These are phyloP conservation scores for Drosophila merina DNA, from an alignment of 2,888 invertebrate species.

Conservation along the genomic window DNA sequence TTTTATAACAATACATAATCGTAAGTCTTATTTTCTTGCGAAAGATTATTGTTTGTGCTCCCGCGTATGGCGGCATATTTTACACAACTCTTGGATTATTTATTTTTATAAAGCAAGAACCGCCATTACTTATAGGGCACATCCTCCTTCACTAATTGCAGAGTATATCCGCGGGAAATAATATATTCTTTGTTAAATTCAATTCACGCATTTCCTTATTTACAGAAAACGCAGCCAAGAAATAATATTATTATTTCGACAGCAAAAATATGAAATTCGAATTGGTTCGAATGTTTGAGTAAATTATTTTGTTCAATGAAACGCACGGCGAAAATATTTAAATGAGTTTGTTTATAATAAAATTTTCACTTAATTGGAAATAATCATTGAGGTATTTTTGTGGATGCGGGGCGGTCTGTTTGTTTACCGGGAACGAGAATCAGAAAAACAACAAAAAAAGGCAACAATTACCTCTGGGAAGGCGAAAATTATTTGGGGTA, in stretches of 20 bases:
- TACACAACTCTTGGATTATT: slow-evolving; percentile 43
- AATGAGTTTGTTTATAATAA: slow-evolving; percentile 78
- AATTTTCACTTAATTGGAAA: slow-evolving; percentile 80
- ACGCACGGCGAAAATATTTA: slow-evolving; percentile 70
- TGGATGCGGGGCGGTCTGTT: slow-evolving; percentile 27
- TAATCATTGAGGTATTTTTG: slow-evolving; percentile 67
- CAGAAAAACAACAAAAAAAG: slow-evolving; percentile 32
- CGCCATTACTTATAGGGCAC: slow-evolving; percentile 24
- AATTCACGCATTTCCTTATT: slow-evolving; percentile 68
- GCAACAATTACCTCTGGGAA: slow-evolving; percentile 14
- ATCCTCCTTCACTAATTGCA: slow-evolving; percentile 54
- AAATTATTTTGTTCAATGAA: slow-evolving; percentile 71
- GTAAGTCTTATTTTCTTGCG: slow-evolving; percentile 5
- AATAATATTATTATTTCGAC: slow-evolving; percentile 36
- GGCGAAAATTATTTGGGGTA: slow-evolving; percentile 74
- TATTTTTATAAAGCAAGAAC: slow-evolving; percentile 50
- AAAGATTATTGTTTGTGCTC: slow-evolving; percentile 2
- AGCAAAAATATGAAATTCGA: slow-evolving; percentile 65
- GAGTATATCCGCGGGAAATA: slow-evolving; percentile 58
- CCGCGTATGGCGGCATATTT: slow-evolving; percentile 18
- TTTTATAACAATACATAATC: not conserved
- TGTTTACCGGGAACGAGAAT: slow-evolving; percentile 25
- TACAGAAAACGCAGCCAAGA: slow-evolving; percentile 4
- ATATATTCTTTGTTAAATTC: slow-evolving; percentile 41
- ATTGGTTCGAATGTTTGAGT: slow-evolving; percentile 52